Base-by-base conservation (phyloP, 1,140 invertebrate species). In the Drosophila punjabiensis region DNA sequence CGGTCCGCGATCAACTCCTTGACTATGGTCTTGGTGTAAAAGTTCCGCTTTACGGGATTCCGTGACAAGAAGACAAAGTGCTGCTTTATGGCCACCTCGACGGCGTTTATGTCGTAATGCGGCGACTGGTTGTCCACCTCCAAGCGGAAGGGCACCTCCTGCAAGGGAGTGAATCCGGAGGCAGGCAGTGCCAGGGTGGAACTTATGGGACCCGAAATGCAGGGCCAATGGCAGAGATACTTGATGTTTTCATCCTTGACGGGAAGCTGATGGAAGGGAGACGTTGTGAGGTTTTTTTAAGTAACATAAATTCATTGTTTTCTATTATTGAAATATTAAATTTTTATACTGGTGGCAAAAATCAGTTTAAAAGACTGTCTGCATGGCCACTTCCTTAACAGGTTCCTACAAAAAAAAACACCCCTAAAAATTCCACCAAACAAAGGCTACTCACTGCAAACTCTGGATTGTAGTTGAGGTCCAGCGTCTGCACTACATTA, bases 401-500 rank as follows among this genome's bases (percentile, higher is more conserved):
- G 14, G 14, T 30, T 52, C 9, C 5, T 6, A 30, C 5, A 52
- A 48, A 45, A 24, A 24, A 24, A 53, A 32, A 32, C n/a, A 53
- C n/a, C 50, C 50, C 50, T 10, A 18, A 60, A 32, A 60, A 30
- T 2, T 24, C 37, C 30, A 45, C n/a, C 35, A 18, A 61, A 33
- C 13, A 24, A 41, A 16, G 33, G 8, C 32, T 18, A 81, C 91
- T 77, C 67, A 92, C 92, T 30, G 85, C 66, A 79, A 90, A 92
- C 41, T 90, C 84, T 0, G 89, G 33, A 41, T 95, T 94, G 81
- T 94, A 93, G 93, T 97, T 97, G 16, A 97, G 94, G 93, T 97
- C 96, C 62, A 96, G 94, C 6, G 95, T 95, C 76, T 95, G 95
- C 24, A 97, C 94, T 11, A 97, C 95, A 30, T 95, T 96, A 79